phyloP scores from a whole-genome alignment of 2,113 vertebrate species.

The Rhinolophus ferrumequinum region DNA sequence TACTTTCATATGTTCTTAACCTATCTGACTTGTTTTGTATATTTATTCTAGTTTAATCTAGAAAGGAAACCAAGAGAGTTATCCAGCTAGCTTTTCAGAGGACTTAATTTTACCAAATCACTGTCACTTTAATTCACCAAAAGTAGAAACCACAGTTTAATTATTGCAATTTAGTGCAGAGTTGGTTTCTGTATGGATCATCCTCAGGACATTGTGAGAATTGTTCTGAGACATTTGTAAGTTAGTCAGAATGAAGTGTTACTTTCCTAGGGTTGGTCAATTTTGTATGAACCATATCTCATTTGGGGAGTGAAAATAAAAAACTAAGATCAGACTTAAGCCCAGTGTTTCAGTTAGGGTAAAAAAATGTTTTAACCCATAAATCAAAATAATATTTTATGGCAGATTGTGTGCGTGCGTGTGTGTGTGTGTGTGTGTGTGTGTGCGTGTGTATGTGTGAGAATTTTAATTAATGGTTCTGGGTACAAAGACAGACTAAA shows the following conservation, averaged over 20 bases:
- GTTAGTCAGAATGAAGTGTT: background rate
- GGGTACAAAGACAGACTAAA: background rate
- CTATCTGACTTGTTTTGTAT: background rate
- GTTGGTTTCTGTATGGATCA: background rate
- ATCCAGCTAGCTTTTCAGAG: background rate
- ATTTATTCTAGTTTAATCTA: background rate
- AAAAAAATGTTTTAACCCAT: background rate
- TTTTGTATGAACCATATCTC: background rate
- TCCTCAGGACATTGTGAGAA: background rate
- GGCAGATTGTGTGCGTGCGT: background rate
- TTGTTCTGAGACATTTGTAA: background rate
- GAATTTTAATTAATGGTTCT: slow-evolving; percentile 24
- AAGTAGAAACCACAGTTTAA: slow-evolving; percentile 3
- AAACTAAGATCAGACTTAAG: background rate
- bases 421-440: background rate
- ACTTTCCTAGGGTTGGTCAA: background rate
- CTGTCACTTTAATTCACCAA: background rate
- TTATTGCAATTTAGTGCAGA: background rate
- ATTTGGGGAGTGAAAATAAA: background rate
- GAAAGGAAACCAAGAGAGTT: slow-evolving; percentile 24
- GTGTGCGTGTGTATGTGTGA: background rate
- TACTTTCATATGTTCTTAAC: background rate
- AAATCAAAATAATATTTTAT: slow-evolving; percentile 6
- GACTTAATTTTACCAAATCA: background rate
- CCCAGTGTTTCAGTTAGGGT: background rate